Percentiles rank a stretch among this genome's conserved stretches.
Conservation (phyloP, 2,888 invertebrate species). For the Thalpophila matura region DNA sequence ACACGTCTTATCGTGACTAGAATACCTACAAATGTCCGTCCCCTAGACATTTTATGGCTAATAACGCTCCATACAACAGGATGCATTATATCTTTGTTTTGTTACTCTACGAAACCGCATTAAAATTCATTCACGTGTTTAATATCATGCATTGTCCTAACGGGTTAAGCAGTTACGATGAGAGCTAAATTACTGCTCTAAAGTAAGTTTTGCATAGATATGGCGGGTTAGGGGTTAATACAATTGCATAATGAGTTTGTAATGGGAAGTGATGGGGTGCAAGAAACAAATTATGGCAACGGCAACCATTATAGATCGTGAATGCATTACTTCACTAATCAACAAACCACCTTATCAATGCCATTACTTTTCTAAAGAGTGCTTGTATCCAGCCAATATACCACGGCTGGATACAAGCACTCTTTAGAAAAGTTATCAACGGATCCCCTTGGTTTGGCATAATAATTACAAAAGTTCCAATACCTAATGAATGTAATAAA, state of each 20-base stretch:
- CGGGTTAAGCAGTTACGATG: constrained; percentile 40
- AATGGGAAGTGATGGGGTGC: constrained; percentile 1
- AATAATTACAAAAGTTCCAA: no score
- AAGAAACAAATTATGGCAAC: background rate
- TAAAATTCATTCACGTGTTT: constrained; percentile 45
- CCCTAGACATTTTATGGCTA: constrained; percentile 42
- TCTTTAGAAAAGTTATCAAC: no score
- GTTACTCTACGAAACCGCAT: constrained; percentile 4
- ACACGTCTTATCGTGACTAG: constrained; percentile 20
- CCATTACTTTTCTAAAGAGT: background rate
- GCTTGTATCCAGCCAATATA: no score
- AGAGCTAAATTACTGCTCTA: constrained; percentile 28
- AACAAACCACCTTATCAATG: background rate
- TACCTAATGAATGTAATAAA: no score
- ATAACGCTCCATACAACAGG: constrained; percentile 39
- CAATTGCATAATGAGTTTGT: constrained; percentile 14
- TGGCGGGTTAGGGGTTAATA: constrained; percentile 36
- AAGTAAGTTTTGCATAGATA: constrained; percentile 38
- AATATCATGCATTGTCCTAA: constrained; percentile 32
- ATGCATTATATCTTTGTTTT: constrained; percentile 22
- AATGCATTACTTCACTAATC: background rate
- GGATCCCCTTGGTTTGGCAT: no score
- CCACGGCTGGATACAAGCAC: no score
- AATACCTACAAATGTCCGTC: constrained; percentile 27
- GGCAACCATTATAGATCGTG: background rate